Conservation (phyloP, 2,888 invertebrate genomes). For the Teleogryllus oceanicus region DNA sequence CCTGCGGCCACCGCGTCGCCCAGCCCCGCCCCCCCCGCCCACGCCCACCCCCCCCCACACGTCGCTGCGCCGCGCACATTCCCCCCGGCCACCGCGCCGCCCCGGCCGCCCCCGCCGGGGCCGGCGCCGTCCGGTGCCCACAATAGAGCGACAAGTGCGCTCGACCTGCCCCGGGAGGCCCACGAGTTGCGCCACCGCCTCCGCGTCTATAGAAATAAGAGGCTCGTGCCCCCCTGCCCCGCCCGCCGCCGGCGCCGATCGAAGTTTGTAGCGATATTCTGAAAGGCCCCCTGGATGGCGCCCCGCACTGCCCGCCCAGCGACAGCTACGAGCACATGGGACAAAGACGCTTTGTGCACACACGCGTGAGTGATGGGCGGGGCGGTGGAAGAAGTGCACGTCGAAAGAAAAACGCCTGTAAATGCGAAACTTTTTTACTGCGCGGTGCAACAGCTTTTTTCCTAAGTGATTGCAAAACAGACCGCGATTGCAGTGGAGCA, state of each 20-base stretch:
- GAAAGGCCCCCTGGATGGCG: neutral
- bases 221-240: neutral
- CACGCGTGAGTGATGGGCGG: no score
- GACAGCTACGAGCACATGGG: neutral
- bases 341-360: no score
- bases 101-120: neutral
- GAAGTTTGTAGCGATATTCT: slow-evolving; percentile 1
- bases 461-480: no score
- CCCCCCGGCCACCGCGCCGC: neutral
- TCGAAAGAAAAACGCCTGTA: no score
- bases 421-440: no score
- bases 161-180: neutral
- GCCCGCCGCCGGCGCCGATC: neutral
- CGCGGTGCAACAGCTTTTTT: no score
- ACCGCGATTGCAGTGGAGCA: no score
- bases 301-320: neutral
- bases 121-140: no score
- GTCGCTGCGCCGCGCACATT: neutral
- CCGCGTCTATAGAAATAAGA: neutral
- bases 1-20: neutral
- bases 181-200: no score
- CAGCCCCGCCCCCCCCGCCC: no score
- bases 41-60: neutral
- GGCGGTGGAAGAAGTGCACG: no score
- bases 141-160: slow-evolving; percentile 1